These are phyloP conservation scores for Orthosia incerta DNA, from an alignment of 2,888 invertebrate genomes.

Conservation along the genomic window DNA sequence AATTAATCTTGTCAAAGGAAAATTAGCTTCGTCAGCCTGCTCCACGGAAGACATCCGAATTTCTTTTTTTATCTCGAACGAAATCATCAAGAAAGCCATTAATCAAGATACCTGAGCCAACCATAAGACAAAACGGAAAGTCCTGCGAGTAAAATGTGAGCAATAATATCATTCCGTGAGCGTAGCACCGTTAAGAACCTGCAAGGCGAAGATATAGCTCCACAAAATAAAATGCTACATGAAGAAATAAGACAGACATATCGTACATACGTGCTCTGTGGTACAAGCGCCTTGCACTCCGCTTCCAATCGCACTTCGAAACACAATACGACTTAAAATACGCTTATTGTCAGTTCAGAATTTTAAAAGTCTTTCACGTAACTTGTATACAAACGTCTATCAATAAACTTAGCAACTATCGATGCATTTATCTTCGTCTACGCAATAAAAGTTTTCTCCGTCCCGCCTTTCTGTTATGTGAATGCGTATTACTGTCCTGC, in stretches of 20 bases:
- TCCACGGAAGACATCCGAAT: conserved; percentile 42
- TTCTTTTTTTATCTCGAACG: conserved; percentile 51
- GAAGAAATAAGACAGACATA: conserved; percentile 77
- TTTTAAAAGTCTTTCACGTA: conserved; percentile 71
- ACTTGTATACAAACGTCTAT: conserved; percentile 69
- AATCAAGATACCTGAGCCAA: conserved; percentile 61
- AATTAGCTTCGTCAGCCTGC: conserved; percentile 52
- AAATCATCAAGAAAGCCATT: conserved; percentile 55
- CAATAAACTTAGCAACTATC: conserved; percentile 66
- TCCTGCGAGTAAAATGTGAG: conserved; percentile 70
- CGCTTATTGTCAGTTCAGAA: conserved; percentile 80
- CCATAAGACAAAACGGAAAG: conserved; percentile 51
- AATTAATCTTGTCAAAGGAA: conserved; percentile 62
- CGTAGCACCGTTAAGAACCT: conserved; percentile 74
- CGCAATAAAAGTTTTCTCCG: conserved; percentile 79
- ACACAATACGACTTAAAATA: conserved; percentile 72
- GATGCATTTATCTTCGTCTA: conserved; percentile 71
- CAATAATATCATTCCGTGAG: conserved; percentile 75
- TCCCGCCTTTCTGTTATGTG: conserved; percentile 75
- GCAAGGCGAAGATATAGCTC: conserved; percentile 73
- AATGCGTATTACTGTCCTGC: conserved; percentile 81
- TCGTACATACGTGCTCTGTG: conserved; percentile 81
- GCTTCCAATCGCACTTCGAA: conserved; percentile 60
- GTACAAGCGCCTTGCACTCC: conserved; percentile 68
- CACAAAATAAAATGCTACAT: conserved; percentile 76